These are phyloP conservation scores for Microplitis demolitor DNA, from an alignment of 1,140 invertebrate species.

Conservation along the genomic window DNA sequence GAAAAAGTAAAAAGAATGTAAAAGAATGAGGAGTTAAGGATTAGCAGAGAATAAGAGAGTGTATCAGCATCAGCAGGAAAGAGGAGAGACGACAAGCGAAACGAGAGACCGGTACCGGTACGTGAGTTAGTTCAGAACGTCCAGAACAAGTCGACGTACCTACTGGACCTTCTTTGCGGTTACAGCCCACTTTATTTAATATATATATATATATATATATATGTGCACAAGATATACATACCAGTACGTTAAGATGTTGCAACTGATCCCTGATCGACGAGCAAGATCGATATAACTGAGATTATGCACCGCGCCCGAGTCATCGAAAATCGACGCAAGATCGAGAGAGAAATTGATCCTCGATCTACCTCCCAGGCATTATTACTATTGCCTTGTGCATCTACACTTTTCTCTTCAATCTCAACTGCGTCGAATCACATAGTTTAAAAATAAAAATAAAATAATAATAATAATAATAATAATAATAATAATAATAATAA, in stretches of 20 bases:
- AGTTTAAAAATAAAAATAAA: no score
- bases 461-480: no score
- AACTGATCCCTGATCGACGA: background rate
- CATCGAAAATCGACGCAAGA: slow-evolving; percentile 3
- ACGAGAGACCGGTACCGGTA: slow-evolving; percentile 39
- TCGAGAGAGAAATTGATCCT: slow-evolving; percentile 11
- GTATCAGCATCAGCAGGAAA: background rate
- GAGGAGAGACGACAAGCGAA: background rate
- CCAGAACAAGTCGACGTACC: slow-evolving; percentile 33
- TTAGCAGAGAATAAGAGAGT: no score
- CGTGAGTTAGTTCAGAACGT: slow-evolving; percentile 46
- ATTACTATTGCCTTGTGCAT: background rate
- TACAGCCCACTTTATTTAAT: slow-evolving; percentile 33
- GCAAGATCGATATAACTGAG: slow-evolving; percentile 4
- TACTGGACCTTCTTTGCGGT: slow-evolving; percentile 37
- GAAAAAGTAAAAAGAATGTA: slow-evolving; percentile 3
- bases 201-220: background rate
- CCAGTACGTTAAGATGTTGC: background rate
- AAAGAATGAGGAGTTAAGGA: slow-evolving; percentile 1
- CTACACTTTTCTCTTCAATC: background rate
- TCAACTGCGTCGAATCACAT: background rate
- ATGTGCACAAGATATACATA: slow-evolving; percentile 4
- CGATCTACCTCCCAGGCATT: background rate
- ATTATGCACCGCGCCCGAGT: slow-evolving; percentile 6
- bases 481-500: no score